These are phyloP conservation scores for Meteorus colon DNA, from an alignment of 2,888 invertebrate species.

Conservation along the genomic window DNA sequence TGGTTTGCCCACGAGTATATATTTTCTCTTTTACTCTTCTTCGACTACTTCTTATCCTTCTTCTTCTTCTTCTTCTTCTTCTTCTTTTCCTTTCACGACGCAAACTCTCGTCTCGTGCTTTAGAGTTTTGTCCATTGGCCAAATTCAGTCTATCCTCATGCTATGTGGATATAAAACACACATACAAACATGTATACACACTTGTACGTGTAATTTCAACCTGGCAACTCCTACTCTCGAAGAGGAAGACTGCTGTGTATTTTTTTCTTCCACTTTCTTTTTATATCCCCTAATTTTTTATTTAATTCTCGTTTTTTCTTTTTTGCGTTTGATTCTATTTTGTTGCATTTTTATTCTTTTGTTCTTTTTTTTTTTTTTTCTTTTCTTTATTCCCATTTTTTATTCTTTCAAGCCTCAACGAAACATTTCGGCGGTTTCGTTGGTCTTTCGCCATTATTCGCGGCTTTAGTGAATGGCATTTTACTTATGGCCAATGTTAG, in stretches of 20 bases:
- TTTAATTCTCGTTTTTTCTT: constrained; percentile 34
- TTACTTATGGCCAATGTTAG: constrained; percentile 10
- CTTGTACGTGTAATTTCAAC: not conserved
- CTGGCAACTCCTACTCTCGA: constrained; percentile 7
- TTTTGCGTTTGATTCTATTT: constrained; percentile 27
- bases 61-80: constrained; percentile 25
- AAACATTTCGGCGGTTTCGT: constrained; percentile 23
- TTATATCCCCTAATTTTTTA: constrained; percentile 14
- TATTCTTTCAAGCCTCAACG: constrained; percentile 5
- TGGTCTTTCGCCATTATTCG: constrained; percentile 18
- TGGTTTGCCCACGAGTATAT: constrained; percentile 27
- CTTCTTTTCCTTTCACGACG: constrained; percentile 21
- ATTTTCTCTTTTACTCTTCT: constrained; percentile 17
- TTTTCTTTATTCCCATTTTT: constrained; percentile 20
- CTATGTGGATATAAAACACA: not conserved
- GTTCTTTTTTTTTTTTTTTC: constrained; percentile 11
- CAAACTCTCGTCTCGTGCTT: constrained; percentile 7
- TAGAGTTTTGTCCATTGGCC: constrained; percentile 34
- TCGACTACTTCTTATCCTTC: constrained; percentile 19
- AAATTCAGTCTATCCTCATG: constrained; percentile 15
- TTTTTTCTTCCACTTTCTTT: constrained; percentile 26
- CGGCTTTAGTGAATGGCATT: not conserved
- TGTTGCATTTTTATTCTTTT: not conserved
- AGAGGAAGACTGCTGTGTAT: not conserved
- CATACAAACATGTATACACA: not conserved